Base-by-base conservation (phyloP, 1,140 invertebrate species). In the Drosophila truncata region DNA sequence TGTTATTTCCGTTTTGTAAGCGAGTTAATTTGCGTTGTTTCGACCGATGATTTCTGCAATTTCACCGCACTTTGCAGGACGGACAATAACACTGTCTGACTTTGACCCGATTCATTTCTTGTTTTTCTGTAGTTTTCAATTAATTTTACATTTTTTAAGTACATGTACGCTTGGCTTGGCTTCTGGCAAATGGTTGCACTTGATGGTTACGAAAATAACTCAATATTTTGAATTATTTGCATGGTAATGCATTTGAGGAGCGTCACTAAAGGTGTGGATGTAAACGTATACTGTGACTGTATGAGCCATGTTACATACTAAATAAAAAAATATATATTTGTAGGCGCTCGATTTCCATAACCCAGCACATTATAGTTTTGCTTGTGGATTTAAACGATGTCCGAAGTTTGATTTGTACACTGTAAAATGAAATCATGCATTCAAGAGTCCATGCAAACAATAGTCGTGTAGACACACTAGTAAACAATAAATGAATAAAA, bases 1-100 rank as follows among this genome's bases (percentile, higher is more conserved):
- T 75, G 69, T 80, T 84, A 83, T 88, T 90, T 90, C 77, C 77
- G 78, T 88, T 88, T 88, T 88, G 85, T 90, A 88, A 90, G 85
- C 80, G 60, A 79, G 74, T 69, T 73, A 83, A 86, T 90, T 88
- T 74, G 60, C 41, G 46, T 76, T 52, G 44, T 49, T 66, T 39
- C 14, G 18, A 55, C 27, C 66, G 49, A 52, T 39, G 78, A 78
- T 82, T 87, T 78, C 52, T 74, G 84, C 73, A 83, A 88, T 84
- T 78, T 79, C 75, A 70, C 67, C 73, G 72, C 60, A 77, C 57
- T 66, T 39, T 46, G 27, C n/a, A 49, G 55, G 73, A 63, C 65
- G 52, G 39, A 46, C 62, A 46, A 74, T 79, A 79, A 55, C 78
- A 76, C 60, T 62, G 58, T 63, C 69, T 88, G 85, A 88, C 85